Conservation (phyloP, 2,113 vertebrate species). For the Phaethon lepturus region DNA sequence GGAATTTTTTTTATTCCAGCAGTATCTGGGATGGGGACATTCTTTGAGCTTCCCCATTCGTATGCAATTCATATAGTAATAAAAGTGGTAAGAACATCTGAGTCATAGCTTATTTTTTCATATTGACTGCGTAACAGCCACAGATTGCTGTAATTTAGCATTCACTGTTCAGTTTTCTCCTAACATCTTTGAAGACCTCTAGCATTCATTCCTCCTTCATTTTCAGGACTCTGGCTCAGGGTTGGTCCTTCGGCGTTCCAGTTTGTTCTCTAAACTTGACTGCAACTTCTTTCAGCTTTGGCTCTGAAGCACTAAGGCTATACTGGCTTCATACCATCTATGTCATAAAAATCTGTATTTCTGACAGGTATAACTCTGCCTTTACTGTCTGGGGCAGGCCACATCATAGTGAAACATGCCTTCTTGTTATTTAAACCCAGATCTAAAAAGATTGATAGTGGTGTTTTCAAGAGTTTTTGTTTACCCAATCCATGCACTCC, state of each 20-base stretch:
- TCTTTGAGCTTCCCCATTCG: neutral
- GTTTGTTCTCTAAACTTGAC: neutral
- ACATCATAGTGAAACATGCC: neutral
- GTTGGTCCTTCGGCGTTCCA: neutral
- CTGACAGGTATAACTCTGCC: neutral
- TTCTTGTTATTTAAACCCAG: conserved; percentile 3
- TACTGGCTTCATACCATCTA: neutral
- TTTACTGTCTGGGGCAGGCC: neutral
- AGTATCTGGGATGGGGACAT: neutral
- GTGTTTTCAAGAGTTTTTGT: conserved; percentile 15
- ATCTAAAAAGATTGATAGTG: neutral
- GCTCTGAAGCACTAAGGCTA: neutral
- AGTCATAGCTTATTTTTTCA: neutral
- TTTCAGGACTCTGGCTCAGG: neutral
- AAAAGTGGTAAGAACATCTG: neutral
- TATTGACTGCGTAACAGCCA: neutral
- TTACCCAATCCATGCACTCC: conserved; percentile 18
- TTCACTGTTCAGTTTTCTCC: neutral
- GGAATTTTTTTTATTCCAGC: neutral
- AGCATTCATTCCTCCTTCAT: neutral
- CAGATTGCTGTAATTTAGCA: neutral
- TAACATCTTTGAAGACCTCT: neutral
- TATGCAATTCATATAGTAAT: conserved; percentile 1
- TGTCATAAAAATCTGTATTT: neutral
- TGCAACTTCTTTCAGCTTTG: conserved; percentile 4